Evolutionary conservation across 37 sponge, comb jelly and placozoan genomes (phyloP).

Genomic region (Aphrocallistes beatrix): DNA sequence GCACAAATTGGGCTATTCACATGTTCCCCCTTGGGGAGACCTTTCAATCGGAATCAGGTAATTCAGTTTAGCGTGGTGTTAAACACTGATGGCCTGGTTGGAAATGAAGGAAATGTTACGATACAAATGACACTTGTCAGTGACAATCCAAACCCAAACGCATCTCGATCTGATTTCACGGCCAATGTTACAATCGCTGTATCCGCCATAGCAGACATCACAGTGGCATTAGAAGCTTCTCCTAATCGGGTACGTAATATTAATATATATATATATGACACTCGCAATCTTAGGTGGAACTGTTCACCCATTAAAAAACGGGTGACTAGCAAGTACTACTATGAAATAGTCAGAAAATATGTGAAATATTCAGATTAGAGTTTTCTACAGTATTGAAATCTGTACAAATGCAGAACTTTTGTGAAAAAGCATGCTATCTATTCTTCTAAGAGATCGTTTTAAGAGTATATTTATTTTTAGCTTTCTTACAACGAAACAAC

Average conservation of each 20-base stretch:
- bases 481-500: not conserved
- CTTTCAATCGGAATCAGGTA: not conserved
- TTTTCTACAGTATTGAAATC: too few relatives aligned
- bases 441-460: too few relatives aligned
- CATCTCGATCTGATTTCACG: constrained; percentile 15
- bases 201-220: constrained; percentile 21
- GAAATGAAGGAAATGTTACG: not conserved
- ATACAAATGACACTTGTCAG: constrained; percentile 23
- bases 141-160: constrained; percentile 20
- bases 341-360: too few relatives aligned
- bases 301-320: too few relatives aligned
- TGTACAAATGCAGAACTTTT: too few relatives aligned
- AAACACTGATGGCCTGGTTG: not conserved
- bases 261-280: too few relatives aligned
- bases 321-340: too few relatives aligned
- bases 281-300: too few relatives aligned
- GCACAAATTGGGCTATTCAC: too few relatives aligned
- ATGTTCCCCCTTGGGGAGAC: not conserved
- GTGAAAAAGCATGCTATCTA: too few relatives aligned
- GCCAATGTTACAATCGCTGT: not conserved
- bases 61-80: not conserved
- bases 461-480: too few relatives aligned
- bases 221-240: not conserved
- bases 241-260: not conserved
- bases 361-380: too few relatives aligned